Evolutionary conservation across 1,140 invertebrate genomes (phyloP), one percentile per base, ranked within the genome.

Genomic region (Drosophila tsacasi): DNA sequence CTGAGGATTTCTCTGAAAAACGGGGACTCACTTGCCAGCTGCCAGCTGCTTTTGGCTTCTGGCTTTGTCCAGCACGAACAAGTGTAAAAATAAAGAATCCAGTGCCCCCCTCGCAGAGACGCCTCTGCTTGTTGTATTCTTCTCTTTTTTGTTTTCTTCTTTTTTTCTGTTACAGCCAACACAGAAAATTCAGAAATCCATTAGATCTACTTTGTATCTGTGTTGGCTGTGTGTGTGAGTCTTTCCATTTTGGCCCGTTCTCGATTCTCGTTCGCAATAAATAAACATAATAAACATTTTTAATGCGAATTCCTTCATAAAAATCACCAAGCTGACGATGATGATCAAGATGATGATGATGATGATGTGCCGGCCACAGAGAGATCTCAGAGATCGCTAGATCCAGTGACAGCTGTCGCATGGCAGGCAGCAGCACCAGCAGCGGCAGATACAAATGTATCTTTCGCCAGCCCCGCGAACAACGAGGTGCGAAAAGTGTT

Each of bases 261-360:
- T 79, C 76, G 71, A 65, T 86, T 78, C 76, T 80, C 77, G 84
- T 83, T 87, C 83, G 81, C 78, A 89, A 89, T 89, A 90, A 89
- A 89, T 89, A 89, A 89, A 89, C 84, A 89, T 81, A 89, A 81
- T 89, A 84, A 90, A 89, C 85, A 90, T 81, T 90, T 90, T 89
- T 90, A 89, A 90, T 89, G 84, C 85, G 84, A 89, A 89, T 89
- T 89, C 84, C 69, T 89, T 81, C 81, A 89, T 79, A 78, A 89
- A 87, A 87, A 68, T 81, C 77, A 89, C 76, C 60, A 82, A 72
- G 77, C 77, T 47, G 72, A 67, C 68, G 61, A 71, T 71, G 76
- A 83, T 69, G 57, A 67, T 46, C 40, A 55, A 73, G 46, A 49
- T 50, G 49, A 37, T 44, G 6, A 61, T 58, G 39, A 64, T 55